Evolutionary conservation across 2,888 invertebrate species (phyloP).

Genomic region (Megastigmus dorsalis): DNA sequence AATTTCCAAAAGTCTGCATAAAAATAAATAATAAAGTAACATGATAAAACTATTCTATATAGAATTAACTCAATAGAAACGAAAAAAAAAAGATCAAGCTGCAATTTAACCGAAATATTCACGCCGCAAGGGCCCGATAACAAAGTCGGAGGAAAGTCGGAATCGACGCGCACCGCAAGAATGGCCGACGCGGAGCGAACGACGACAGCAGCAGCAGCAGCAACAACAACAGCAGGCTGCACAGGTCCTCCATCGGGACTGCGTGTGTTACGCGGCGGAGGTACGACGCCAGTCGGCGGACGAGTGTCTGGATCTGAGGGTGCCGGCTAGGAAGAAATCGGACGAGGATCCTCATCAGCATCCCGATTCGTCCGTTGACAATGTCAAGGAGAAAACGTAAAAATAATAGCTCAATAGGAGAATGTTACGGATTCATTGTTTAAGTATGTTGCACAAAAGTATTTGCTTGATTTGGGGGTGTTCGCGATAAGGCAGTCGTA

Average conservation of each 20-base stretch:
- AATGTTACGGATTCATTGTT: too few relatives aligned
- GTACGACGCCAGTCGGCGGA: not conserved
- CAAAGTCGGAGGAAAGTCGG: not conserved
- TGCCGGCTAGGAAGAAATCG: conserved; percentile 26
- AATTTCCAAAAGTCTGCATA: too few relatives aligned
- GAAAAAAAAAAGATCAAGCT: too few relatives aligned
- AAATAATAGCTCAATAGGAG: too few relatives aligned
- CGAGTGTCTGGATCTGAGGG: conserved; percentile 47
- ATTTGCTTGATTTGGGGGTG: too few relatives aligned
- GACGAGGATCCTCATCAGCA: not conserved
- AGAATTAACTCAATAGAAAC: too few relatives aligned
- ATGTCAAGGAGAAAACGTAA: too few relatives aligned
- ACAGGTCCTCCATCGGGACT: conserved; percentile 13
- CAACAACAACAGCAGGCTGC: not conserved
- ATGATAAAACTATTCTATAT: too few relatives aligned
- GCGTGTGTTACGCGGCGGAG: conserved; percentile 25
- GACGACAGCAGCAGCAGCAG: too few relatives aligned
- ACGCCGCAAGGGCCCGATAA: not conserved
- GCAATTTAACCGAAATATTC: not conserved
- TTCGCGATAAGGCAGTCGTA: too few relatives aligned
- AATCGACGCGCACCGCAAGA: not conserved
- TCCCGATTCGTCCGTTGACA: conserved; percentile 38
- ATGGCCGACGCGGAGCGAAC: conserved; percentile 23
- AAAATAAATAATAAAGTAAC: too few relatives aligned
- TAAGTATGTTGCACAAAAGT: too few relatives aligned